Evolutionary conservation across 2,888 invertebrate species (phyloP), one percentile per base, ranked within the genome.

Genomic region (Dichetophora obliterata): DNA sequence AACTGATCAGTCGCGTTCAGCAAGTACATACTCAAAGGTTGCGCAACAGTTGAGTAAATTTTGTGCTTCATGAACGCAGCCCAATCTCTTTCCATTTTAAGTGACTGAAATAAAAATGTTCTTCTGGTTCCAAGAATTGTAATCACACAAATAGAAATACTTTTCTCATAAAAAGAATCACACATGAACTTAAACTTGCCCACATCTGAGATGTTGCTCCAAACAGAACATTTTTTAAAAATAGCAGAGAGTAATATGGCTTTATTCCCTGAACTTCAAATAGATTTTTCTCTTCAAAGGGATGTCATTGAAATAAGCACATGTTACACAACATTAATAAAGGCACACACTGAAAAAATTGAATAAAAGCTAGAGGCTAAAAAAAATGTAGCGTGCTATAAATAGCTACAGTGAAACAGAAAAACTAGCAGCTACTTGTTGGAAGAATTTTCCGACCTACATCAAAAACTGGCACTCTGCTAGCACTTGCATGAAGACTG

Each of bases 181-280:
- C 43, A 43, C 43, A 43, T 14, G 43, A 63, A 34, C 16, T 34
- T 34, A 4, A 63, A 43, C 16, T 68, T 22, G 27, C 68, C 19
- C 68, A 68, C 48, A 43, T 50, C 68, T 68, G 68, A 3, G 8
- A 3, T 11, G 11, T 24, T 68, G 50, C 43, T 50, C 50, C 22
- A 68, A 31, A 5, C 31, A 31, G 5, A 31, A 50, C 22, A 68
- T 34, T 34, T 63, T 31, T 63, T 34, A 63, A 63, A 31, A 63
- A 63, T 63, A 63, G 22, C 19, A 24, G 48, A 68, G 5, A 68
- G 22, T 43, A 3, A 9, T 8, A 66, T 43, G 43, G n/a, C 50
- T 50, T 43, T 50, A 48, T 68, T 43, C 48, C 24, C 19, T 68
- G 68, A 68, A 68, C 68, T 68, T 68, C 68, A 68, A 19, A 22